These are phyloP conservation scores for Saturnia japonica DNA, from an alignment of 2,888 invertebrate species.

Conservation along the genomic window DNA sequence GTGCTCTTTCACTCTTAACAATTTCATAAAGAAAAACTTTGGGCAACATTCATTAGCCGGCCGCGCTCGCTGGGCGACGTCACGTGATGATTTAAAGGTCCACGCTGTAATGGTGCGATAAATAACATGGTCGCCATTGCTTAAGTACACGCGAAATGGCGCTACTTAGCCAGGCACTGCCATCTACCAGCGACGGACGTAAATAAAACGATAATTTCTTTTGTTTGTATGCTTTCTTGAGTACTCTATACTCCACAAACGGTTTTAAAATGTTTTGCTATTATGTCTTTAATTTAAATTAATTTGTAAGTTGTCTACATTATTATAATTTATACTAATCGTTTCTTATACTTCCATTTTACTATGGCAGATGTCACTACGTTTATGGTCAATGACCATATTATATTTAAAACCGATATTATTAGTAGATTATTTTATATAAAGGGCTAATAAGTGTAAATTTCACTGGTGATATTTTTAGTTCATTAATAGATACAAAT, in stretches of 20 bases:
- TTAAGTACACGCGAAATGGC: slow-evolving; percentile 68
- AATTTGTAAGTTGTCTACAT: neutral
- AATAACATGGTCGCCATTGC: slow-evolving; percentile 71
- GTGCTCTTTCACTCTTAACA: slow-evolving; percentile 63
- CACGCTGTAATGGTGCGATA: slow-evolving; percentile 80
- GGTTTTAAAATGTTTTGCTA: neutral
- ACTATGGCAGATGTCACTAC: neutral
- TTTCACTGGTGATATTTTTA: neutral
- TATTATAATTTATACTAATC: neutral
- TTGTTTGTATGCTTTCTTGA: slow-evolving; percentile 46
- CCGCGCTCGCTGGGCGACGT: slow-evolving; percentile 70
- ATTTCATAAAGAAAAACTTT: slow-evolving; percentile 74
- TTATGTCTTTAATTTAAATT: neutral
- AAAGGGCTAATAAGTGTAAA: neutral
- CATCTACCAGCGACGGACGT: slow-evolving; percentile 56
- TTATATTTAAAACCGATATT: neutral
- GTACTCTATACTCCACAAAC: neutral
- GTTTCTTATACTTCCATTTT: neutral
- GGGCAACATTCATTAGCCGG: slow-evolving; percentile 75
- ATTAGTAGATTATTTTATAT: neutral
- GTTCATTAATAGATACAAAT: neutral
- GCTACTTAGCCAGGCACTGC: slow-evolving; percentile 66
- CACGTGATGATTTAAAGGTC: slow-evolving; percentile 80
- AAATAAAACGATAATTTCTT: slow-evolving; percentile 57
- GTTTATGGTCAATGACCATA: slow-evolving; percentile 4